Evolutionary conservation across 2,888 invertebrate genomes (phyloP).

Genomic region (Mechanitis mazaeus): DNA sequence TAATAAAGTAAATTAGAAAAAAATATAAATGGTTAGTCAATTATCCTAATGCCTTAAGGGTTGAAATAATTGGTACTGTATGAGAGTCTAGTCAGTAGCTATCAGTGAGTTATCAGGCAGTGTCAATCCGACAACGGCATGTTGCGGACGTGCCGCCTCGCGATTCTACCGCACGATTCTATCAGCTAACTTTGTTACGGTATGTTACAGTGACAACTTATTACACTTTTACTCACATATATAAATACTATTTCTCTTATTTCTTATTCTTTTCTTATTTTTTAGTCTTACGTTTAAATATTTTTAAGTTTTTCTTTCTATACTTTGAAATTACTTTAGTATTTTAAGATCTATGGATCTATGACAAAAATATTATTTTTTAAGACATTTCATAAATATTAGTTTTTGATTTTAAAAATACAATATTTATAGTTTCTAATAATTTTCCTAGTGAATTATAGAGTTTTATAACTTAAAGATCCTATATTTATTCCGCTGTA

Average conservation of each 20-base stretch:
- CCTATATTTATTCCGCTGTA: too few species aligned
- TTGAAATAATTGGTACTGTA: conserved; percentile 7
- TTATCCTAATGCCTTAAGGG: not conserved
- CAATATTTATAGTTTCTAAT: too few species aligned
- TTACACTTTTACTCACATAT: not conserved
- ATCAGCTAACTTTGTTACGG: conserved; percentile 28
- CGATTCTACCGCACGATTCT: conserved; percentile 16
- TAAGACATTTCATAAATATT: too few species aligned
- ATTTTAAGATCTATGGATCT: too few species aligned
- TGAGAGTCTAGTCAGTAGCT: conserved; percentile 26
- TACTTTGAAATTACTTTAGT: too few species aligned
- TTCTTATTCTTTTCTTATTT: too few species aligned
- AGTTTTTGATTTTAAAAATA: too few species aligned
- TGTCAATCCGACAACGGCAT: conserved; percentile 36
- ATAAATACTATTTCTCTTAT: not conserved
- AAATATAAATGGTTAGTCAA: not conserved
- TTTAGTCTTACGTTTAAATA: too few species aligned
- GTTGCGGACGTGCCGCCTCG: conserved; percentile 39
- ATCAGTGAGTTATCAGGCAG: conserved; percentile 41
- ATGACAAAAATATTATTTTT: too few species aligned
- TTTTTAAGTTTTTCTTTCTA: too few species aligned
- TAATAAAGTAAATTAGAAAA: not conserved
- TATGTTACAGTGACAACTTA: conserved; percentile 16
- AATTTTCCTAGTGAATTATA: too few species aligned
- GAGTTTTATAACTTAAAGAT: too few species aligned